Base-by-base conservation (phyloP, 2,888 invertebrate species). In the Noctua janthina region DNA sequence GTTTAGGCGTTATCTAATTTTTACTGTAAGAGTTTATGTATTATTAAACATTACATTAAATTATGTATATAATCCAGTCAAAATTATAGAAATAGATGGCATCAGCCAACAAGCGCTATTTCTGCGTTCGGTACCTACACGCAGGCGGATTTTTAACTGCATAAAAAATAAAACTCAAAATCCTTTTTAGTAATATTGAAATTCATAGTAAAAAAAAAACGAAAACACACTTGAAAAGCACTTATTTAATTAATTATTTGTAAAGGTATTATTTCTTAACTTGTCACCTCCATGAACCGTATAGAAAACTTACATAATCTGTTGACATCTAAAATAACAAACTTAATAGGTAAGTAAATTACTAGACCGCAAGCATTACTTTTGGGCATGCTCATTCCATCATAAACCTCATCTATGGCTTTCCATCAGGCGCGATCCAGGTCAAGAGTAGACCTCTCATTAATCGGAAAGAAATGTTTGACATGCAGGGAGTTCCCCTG, bases 1-100 rank as follows among this genome's bases (percentile, higher is more conserved):
- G 54, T 62, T 54, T 71, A 84, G 62, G 67, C 74, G 84, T 84
- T 86, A 86, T 68, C 59, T 84, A 86, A 64, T 84, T 74, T 68
- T 39, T 86, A 86, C 66, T 20, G 23, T 8, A n/a, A 82, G 49
- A 71, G 49, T 74, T 69, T 74, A 85, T 49, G 20, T 69, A 39
- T 43, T 51, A 59, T 70, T 51, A 49, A 59, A 46, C 67, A 29
- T 23, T 66, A 39, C 35, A 10, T 66, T 66, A 8, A 62, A 54
- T 56, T 43, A 72, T 39, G 54, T 49, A 62, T 20, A 67, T 39
- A 69, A 79, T 20, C 20, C 56, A 20, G 39, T 6, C 13, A 20
- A 39, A 51, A 35, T 46, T 80, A 23, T 54, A 69, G 11, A 54
- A 49, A 46, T 23, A 29, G 20, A 15, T n/a, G 8, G n/a, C 49